Evolutionary conservation across 2,797 vertebrate species (phyloP), one percentile per base, ranked within the genome.

Genomic region (Cephalopachus bancanus): DNA sequence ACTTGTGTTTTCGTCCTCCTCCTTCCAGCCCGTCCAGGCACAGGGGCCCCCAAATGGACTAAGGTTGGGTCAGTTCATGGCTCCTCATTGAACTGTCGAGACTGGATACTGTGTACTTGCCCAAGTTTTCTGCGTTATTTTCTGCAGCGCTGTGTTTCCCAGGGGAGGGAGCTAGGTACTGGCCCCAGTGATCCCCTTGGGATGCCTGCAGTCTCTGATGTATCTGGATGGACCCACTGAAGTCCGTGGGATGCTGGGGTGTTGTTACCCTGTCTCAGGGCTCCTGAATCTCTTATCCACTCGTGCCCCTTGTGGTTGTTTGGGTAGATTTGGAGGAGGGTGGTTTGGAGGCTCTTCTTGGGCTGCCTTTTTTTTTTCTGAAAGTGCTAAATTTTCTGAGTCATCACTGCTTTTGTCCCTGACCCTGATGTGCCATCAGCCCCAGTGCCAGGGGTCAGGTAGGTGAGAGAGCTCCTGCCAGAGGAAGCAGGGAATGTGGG

Each of bases 401-500:
- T 85, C 44, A 14, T 22, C 5, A 3, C 8, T 6, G 17, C 11
- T 12, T n/a, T 60, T 30, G 33, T 33, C 37, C 78, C n/a, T 20
- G 30, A 33, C 44, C 12, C 15, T 37, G 55, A 7, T 10, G 3
- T 10, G 19, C 28, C 16, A 16, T 79, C 14, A 10, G 62, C 59
- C 37, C 3, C 5, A 71, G n/a, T 1, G 0, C 1, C 3, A 30
- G 0, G 9, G 16, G 22, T 28, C 44, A 1, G 7, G 24, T 74
- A 26, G 64, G 19, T 0, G 0, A 74, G 79, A 37, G 55, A 16
- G n/a, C 44, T 69, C 26, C 24, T 19, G 55, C 75, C 16, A 2
- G 4, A 30, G 86, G 37, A 75, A 64, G 87, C 8, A 9, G 60
- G 69, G 37, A 30, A 71, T 16, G 60, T n/a, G n/a, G 93, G 85